These are phyloP conservation scores for Emmelina monodactyla DNA, from an alignment of 2,888 invertebrate species.

Conservation along the genomic window DNA sequence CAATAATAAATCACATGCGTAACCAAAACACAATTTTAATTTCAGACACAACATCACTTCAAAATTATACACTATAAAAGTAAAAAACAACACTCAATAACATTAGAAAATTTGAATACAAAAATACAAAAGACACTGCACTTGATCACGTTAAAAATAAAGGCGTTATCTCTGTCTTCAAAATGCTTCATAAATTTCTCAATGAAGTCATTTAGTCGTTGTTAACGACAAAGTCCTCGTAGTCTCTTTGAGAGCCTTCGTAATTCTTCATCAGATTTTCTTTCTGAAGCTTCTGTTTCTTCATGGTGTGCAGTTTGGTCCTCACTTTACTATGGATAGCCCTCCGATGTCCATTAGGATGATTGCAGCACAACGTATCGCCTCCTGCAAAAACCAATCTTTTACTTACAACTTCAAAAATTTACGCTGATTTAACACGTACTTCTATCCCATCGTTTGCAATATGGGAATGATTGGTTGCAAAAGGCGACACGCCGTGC, in stretches of 20 bases:
- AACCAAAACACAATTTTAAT: too few relatives aligned
- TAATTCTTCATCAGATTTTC: slow-evolving; percentile 37
- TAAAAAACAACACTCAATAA: too few relatives aligned
- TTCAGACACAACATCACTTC: too few relatives aligned
- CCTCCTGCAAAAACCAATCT: slow-evolving; percentile 58
- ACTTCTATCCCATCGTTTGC: not conserved
- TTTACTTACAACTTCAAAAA: slow-evolving; percentile 21
- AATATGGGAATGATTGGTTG: slow-evolving; percentile 33
- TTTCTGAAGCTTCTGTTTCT: slow-evolving; percentile 33
- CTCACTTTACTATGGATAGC: slow-evolving; percentile 36
- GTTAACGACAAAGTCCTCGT: slow-evolving; percentile 51
- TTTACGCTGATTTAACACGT: slow-evolving; percentile 1
- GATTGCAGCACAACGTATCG: slow-evolving; percentile 34
- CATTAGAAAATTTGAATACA: too few relatives aligned
- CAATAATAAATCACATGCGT: too few relatives aligned
- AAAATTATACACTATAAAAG: too few relatives aligned
- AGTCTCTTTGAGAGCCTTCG: slow-evolving; percentile 32
- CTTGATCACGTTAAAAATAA: too few relatives aligned
- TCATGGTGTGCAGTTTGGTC: slow-evolving; percentile 33
- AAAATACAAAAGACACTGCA: too few relatives aligned
- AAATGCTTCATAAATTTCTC: too few relatives aligned
- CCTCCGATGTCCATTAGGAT: slow-evolving; percentile 42
- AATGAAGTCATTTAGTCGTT: slow-evolving; percentile 44
- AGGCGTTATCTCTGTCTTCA: too few relatives aligned
- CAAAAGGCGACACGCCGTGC: slow-evolving; percentile 25